Evolutionary conservation across 2,797 vertebrate species (phyloP).

Genomic region (Hoplostethus atlanticus): DNA sequence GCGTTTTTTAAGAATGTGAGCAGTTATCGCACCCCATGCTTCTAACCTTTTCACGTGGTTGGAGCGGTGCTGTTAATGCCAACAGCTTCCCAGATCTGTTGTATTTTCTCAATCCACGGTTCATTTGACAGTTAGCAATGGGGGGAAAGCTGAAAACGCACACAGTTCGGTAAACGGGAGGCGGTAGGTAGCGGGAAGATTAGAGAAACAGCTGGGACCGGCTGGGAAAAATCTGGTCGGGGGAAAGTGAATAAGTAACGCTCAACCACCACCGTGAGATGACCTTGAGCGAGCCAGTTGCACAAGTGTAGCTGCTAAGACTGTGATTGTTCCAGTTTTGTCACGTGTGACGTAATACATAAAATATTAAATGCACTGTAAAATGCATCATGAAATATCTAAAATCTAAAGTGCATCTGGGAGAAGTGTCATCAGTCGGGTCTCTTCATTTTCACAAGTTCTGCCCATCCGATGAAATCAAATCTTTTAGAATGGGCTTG

Average conservation of each 20-base stretch:
- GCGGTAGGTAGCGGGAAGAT: not conserved
- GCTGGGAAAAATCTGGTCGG: slow-evolving; percentile 16
- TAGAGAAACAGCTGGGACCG: slow-evolving; percentile 1
- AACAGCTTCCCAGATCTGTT: slow-evolving; percentile 19
- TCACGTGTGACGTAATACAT: no score
- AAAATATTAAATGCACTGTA: no score
- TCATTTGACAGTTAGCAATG: slow-evolving; percentile 10
- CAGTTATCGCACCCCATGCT: not conserved
- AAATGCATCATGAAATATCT: no score
- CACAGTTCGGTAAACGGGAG: slow-evolving; percentile 4
- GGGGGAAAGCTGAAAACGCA: slow-evolving; percentile 27
- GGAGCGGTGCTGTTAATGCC: not conserved
- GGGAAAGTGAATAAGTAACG: slow-evolving; percentile 5
- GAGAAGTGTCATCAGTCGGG: no score
- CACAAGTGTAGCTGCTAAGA: slow-evolving; percentile 18
- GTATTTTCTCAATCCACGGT: not conserved
- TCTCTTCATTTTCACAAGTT: no score
- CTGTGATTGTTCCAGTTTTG: slow-evolving; percentile 32
- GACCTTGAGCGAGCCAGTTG: slow-evolving; percentile 48
- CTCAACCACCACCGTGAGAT: slow-evolving; percentile 17
- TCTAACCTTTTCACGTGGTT: slow-evolving; percentile 10
- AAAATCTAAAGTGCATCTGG: no score
- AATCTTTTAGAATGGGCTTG: not conserved
- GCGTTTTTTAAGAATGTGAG: slow-evolving; percentile 28
- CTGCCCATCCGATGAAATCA: not conserved